Evolutionary conservation across 2,797 vertebrate species (phyloP).

Genomic region (Pampus argenteus): DNA sequence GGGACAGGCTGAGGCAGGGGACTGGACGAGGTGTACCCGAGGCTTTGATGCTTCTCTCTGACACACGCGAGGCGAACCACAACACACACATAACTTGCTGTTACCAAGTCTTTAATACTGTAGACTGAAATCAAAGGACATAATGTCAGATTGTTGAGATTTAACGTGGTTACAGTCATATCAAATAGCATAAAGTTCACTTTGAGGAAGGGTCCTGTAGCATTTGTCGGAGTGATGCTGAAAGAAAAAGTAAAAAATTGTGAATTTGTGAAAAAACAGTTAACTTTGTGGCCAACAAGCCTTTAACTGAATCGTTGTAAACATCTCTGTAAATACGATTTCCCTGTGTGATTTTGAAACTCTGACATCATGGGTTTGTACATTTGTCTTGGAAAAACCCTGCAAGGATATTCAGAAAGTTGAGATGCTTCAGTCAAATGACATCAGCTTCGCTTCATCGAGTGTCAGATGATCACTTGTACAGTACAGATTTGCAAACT

Average conservation of each 20-base stretch:
- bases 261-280: neutral
- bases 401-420: slow-evolving; percentile 26
- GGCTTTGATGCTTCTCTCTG: slow-evolving; percentile 51
- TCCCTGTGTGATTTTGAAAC: slow-evolving; percentile 39
- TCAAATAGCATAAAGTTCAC: neutral
- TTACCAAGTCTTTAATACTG: slow-evolving; percentile 7
- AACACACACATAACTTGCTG: slow-evolving; percentile 26
- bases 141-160: neutral
- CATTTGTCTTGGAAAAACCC: slow-evolving; percentile 40
- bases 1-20: slow-evolving; percentile 60
- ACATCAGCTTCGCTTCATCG: slow-evolving; percentile 6
- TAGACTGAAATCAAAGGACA: slow-evolving; percentile 1
- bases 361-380: slow-evolving; percentile 44
- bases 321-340: neutral
- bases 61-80: slow-evolving; percentile 46
- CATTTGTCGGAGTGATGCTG: neutral
- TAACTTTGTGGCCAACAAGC: neutral
- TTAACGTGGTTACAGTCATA: neutral
- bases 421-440: slow-evolving; percentile 20
- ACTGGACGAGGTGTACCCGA: slow-evolving; percentile 39
- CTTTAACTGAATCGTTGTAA: slow-evolving; percentile 1
- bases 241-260: neutral
- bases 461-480: slow-evolving; percentile 29
- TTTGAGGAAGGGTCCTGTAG: neutral
- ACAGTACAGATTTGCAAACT: neutral